phyloP scores from a whole-genome alignment of 2,113 vertebrate genomes.

The Aldabrachelys gigantea region DNA sequence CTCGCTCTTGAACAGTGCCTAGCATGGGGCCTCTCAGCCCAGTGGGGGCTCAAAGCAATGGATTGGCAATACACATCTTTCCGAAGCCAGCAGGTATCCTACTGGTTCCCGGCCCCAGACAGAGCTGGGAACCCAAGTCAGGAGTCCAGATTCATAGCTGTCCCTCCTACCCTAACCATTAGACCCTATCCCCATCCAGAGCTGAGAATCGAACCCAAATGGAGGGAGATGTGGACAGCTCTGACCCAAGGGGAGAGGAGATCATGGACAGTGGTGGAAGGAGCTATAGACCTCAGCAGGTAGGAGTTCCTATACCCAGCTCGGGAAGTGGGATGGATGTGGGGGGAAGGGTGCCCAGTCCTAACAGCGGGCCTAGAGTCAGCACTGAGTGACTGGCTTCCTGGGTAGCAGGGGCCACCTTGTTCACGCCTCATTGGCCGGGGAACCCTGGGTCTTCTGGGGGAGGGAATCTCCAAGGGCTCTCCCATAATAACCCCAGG shows the following conservation, averaged over 20 bases:
- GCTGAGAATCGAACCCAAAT: background rate
- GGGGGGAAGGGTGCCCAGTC: background rate
- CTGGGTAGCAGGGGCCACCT: background rate
- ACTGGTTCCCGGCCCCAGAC: background rate
- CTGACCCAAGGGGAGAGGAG: background rate
- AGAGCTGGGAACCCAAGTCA: background rate
- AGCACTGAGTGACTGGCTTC: background rate
- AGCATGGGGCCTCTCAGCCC: background rate
- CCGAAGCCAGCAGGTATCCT: slow-evolving; percentile 39
- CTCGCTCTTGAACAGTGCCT: background rate
- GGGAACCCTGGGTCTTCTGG: background rate
- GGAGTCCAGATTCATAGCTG: background rate
- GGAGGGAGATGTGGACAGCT: background rate
- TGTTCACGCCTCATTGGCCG: background rate
- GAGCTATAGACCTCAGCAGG: background rate
- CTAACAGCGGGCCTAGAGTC: background rate
- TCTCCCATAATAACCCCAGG: background rate
- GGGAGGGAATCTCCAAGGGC: background rate
- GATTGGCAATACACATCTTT: background rate
- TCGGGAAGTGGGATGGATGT: background rate
- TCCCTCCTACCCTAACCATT: background rate
- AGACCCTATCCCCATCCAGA: background rate
- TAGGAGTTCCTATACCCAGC: background rate
- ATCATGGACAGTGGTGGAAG: background rate
- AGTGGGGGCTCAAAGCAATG: background rate